A percentile compares a stretch with the other conserved stretches of the same genome.
Conservation (phyloP, 2,113 vertebrate genomes). For the Tyto alba region DNA sequence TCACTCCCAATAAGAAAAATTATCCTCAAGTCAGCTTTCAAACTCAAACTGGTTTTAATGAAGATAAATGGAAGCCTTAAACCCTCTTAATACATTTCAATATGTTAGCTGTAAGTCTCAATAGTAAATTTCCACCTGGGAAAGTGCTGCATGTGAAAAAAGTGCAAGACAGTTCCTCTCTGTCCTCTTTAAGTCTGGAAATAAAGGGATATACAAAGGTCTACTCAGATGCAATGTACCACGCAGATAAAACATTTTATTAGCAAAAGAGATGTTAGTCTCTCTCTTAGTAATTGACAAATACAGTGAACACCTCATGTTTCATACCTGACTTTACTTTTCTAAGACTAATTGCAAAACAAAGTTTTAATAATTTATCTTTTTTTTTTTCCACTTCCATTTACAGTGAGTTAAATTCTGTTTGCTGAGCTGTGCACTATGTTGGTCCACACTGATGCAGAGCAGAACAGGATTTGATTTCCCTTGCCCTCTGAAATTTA, state of each 20-base stretch:
- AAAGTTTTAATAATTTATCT: neutral
- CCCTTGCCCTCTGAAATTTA: neutral
- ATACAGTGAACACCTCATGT: neutral
- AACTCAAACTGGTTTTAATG: conserved; percentile 24
- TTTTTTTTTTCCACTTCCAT: neutral
- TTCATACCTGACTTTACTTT: neutral
- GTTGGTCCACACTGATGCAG: neutral
- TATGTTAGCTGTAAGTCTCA: neutral
- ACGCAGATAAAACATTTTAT: neutral
- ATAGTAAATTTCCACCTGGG: neutral
- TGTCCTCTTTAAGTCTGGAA: neutral
- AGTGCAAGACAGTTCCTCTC: neutral
- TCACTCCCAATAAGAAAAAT: neutral
- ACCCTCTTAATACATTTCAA: neutral
- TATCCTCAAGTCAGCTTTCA: neutral
- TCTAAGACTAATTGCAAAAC: neutral
- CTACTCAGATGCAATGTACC: neutral
- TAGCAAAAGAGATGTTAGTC: neutral
- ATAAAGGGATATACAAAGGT: neutral
- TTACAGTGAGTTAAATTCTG: neutral
- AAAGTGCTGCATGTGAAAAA: neutral
- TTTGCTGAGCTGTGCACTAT: neutral
- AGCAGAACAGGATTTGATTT: neutral
- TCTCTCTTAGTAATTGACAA: neutral
- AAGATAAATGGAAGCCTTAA: conserved; percentile 43